Evolutionary conservation across 2,797 vertebrate species (phyloP).

Genomic region (Paratrypauchen microcephalus): DNA sequence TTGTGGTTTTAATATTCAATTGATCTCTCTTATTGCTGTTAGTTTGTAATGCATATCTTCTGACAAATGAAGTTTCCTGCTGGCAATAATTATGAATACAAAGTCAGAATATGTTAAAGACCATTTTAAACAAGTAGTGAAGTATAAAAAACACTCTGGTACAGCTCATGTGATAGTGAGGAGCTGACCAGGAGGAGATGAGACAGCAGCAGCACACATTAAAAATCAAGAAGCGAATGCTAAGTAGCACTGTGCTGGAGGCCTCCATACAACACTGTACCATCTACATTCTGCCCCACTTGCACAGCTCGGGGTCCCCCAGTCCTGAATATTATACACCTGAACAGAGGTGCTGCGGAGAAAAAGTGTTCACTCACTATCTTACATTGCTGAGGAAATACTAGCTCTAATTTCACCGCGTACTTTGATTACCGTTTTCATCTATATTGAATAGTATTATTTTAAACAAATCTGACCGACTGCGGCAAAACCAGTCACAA

Average conservation of each 20-base stretch:
- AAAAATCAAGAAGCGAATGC: slow-evolving; percentile 60
- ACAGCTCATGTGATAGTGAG: slow-evolving; percentile 8
- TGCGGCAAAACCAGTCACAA: no score
- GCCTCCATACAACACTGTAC: slow-evolving; percentile 32
- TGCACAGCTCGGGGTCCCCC: slow-evolving; percentile 47
- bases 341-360: slow-evolving; percentile 4
- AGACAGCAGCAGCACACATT: slow-evolving; percentile 47
- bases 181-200: slow-evolving; percentile 34
- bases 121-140: not conserved
- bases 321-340: slow-evolving; percentile 59
- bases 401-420: not conserved
- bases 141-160: slow-evolving; percentile 4
- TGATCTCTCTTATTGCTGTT: not conserved
- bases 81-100: not conserved
- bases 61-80: not conserved
- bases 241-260: slow-evolving; percentile 49
- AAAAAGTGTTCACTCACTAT: not conserved
- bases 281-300: slow-evolving; percentile 61
- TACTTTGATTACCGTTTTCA: not conserved
- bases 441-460: not conserved
- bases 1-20: not conserved
- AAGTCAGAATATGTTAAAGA: slow-evolving; percentile 2
- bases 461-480: no score
- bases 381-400: not conserved
- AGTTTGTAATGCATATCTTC: not conserved